A percentile compares a stretch with the other conserved stretches of the same genome.
phyloP scores from a whole-genome alignment of 2,888 invertebrate species.

The Eudasyphora cyanicolor region DNA sequence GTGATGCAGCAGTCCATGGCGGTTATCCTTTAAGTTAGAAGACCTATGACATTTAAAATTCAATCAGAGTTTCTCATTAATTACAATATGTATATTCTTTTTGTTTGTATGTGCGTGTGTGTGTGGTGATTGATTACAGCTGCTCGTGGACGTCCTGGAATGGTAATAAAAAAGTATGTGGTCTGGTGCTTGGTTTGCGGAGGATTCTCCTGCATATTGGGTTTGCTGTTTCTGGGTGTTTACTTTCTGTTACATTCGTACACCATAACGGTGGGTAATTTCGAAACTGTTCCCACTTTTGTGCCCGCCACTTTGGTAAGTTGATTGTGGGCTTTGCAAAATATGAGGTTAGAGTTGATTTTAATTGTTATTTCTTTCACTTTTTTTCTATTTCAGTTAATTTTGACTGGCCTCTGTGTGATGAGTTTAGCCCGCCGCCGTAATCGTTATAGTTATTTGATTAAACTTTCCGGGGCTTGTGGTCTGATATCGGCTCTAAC shows the following conservation, averaged over 20 bases:
- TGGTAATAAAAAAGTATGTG: conserved; percentile 85
- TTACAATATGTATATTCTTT: not conserved
- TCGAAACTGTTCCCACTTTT: conserved; percentile 97
- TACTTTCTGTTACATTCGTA: conserved; percentile 88
- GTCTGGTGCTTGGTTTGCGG: conserved; percentile 90
- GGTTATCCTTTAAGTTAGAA: conserved; percentile 55
- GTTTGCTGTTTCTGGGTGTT: conserved; percentile 87
- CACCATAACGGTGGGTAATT: conserved; percentile 87
- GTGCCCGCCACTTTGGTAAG: conserved; percentile 94
- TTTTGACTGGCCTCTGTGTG: conserved; percentile 91
- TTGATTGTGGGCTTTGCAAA: too few relatives aligned
- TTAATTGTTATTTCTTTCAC: too few relatives aligned
- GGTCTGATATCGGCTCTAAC: conserved; percentile 92
- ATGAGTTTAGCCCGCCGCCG: conserved; percentile 91
- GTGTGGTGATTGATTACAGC: conserved; percentile 59
- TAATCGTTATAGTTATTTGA: conserved; percentile 93
- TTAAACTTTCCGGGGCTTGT: conserved; percentile 93
- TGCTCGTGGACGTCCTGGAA: conserved; percentile 79
- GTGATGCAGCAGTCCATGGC: conserved; percentile 61
- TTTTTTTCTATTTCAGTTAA: conserved; percentile 84
- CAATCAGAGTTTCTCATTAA: not conserved
- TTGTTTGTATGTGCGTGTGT: not conserved
- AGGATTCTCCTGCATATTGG: conserved; percentile 86
- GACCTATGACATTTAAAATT: conserved; percentile 7
- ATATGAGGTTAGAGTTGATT: too few relatives aligned